Percentiles rank a stretch among this genome's conserved stretches.
These are phyloP conservation scores for Zaprionus capensis DNA, from an alignment of 1,140 invertebrate genomes.

Conservation along the genomic window DNA sequence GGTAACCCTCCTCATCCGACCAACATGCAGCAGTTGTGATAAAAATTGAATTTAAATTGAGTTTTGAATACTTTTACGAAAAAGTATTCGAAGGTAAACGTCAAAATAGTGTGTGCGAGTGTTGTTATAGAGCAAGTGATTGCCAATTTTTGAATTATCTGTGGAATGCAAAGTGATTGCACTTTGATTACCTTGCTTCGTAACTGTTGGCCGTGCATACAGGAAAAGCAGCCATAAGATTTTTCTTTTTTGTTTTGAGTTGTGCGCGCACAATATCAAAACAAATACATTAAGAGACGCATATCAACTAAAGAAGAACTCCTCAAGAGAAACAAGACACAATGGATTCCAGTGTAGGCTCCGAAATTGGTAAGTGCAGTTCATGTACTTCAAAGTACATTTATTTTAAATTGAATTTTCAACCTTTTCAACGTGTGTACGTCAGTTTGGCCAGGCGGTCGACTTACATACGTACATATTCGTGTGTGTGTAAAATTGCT, in stretches of 20 bases:
- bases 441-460: constrained; percentile 42
- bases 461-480: constrained; percentile 26
- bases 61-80: constrained; percentile 42
- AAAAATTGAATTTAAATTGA: constrained; percentile 50
- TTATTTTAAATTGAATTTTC: constrained; percentile 80
- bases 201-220: constrained; percentile 35
- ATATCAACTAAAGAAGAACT: not conserved
- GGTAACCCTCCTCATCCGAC: constrained; percentile 39
- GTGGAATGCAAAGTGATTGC: constrained; percentile 16
- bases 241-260: constrained; percentile 49
- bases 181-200: constrained; percentile 27
- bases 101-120: not conserved
- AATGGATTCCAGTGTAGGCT: constrained; percentile 50
- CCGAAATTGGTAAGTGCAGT: constrained; percentile 56
- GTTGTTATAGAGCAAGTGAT: constrained; percentile 7
- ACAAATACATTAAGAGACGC: constrained; percentile 10
- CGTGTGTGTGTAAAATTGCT: constrained; percentile 39
- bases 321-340: not conserved
- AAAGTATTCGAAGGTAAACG: constrained; percentile 18
- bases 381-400: constrained; percentile 9
- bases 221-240: constrained; percentile 35
- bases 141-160: constrained; percentile 15
- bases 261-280: constrained; percentile 44
- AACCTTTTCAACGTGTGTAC: constrained; percentile 71
- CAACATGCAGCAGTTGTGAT: constrained; percentile 53